Conservation (phyloP, 2,113 vertebrate genomes). For the Neomonachus schauinslandi region DNA sequence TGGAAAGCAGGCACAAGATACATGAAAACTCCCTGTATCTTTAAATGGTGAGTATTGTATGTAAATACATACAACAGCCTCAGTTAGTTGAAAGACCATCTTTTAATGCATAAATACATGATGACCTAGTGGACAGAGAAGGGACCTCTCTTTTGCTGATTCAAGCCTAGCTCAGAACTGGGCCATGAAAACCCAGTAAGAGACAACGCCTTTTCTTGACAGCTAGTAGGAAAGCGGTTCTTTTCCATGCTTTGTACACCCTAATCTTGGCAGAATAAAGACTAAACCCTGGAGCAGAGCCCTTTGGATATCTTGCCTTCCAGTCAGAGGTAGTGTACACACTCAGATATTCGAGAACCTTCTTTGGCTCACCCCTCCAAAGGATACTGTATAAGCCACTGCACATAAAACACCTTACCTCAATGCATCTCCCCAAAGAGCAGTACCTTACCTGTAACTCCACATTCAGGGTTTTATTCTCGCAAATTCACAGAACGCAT, state of each 20-base stretch:
- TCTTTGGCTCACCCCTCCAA: not conserved
- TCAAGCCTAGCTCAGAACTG: not conserved
- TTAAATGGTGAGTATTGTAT: not conserved
- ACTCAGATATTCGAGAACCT: not conserved
- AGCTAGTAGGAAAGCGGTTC: not conserved
- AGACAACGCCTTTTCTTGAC: not conserved
- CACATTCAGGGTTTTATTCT: constrained; percentile 9
- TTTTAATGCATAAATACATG: not conserved
- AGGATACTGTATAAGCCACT: not conserved
- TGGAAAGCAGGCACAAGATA: not conserved
- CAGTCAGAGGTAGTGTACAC: not conserved
- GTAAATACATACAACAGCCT: not conserved
- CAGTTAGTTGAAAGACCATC: not conserved
- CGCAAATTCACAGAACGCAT: not conserved
- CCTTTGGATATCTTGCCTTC: not conserved
- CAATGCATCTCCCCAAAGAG: not conserved
- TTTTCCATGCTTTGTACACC: not conserved
- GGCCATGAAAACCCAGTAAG: not conserved
- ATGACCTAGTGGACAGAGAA: not conserved
- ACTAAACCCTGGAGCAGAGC: not conserved
- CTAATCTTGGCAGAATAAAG: not conserved
- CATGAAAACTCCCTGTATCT: not conserved
- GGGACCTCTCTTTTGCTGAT: not conserved
- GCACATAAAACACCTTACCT: not conserved
- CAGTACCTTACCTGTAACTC: not conserved